Percentiles rank a stretch among this genome's conserved stretches.
phyloP scores from a whole-genome alignment of 2,888 invertebrate genomes.

The Dryobota labecula region DNA sequence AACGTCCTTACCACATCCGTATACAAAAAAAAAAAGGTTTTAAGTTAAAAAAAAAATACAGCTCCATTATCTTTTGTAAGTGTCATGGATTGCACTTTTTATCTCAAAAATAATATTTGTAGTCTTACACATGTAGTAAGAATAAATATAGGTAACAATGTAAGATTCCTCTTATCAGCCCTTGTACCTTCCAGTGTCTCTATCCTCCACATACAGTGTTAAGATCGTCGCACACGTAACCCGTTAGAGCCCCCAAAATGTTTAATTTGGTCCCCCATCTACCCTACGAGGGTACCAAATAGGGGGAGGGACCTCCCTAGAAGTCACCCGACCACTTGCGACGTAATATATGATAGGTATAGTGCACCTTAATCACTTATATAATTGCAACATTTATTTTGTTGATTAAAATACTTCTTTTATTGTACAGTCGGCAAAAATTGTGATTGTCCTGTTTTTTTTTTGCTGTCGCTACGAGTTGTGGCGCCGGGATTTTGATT shows the following conservation, averaged over 20 bases:
- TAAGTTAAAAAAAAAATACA: too few relatives aligned
- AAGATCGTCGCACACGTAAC: conserved; percentile 85
- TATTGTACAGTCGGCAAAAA: conserved; percentile 74
- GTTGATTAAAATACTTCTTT: conserved; percentile 88
- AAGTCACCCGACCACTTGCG: conserved; percentile 81
- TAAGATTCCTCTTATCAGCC: conserved; percentile 28
- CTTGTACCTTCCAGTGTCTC: conserved; percentile 70
- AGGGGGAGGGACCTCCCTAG: conserved; percentile 66
- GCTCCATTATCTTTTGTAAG: background rate
- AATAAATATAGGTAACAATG: conserved; percentile 38
- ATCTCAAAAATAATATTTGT: conserved; percentile 9
- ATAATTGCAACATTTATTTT: conserved; percentile 90
- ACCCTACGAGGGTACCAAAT: conserved; percentile 68
- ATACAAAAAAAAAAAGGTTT: too few relatives aligned
- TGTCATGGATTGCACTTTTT: background rate
- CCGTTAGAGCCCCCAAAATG: conserved; percentile 87
- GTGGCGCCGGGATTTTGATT: conserved; percentile 30
- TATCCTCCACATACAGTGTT: conserved; percentile 69
- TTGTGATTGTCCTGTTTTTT: conserved; percentile 22
- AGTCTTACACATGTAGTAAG: conserved; percentile 18
- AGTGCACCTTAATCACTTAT: conserved; percentile 89
- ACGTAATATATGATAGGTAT: conserved; percentile 86
- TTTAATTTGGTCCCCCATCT: conserved; percentile 86
- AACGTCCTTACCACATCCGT: too few relatives aligned
- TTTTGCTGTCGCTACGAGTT: conserved; percentile 43